These are phyloP conservation scores for Parnassius glacialis DNA, from an alignment of 2,888 invertebrate species.

Conservation along the genomic window DNA sequence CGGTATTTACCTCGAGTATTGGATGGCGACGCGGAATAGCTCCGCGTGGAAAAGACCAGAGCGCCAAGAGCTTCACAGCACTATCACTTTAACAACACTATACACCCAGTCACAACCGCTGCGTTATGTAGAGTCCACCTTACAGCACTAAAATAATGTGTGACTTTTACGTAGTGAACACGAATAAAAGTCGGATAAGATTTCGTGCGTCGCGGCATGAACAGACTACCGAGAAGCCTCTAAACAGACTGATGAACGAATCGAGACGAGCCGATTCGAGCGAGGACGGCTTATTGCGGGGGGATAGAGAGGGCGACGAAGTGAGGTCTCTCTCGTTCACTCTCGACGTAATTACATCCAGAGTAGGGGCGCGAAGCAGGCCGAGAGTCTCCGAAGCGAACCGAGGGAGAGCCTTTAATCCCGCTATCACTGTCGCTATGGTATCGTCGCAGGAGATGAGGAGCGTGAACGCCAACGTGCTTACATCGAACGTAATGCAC, in stretches of 20 bases:
- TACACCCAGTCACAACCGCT: constrained; percentile 49
- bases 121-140: constrained; percentile 44
- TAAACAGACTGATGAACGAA: constrained; percentile 54
- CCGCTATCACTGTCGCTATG: constrained; percentile 52
- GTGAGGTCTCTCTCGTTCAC: constrained; percentile 46
- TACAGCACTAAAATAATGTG: constrained; percentile 41
- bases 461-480: constrained; percentile 34
- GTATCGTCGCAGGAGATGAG: constrained; percentile 43
- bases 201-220: constrained; percentile 42
- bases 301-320: constrained; percentile 46
- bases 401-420: constrained; percentile 59
- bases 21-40: constrained; percentile 63
- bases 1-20: constrained; percentile 72
- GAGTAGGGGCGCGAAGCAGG: constrained; percentile 53
- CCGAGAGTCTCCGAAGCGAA: constrained; percentile 53
- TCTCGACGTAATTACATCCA: constrained; percentile 56
- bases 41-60: constrained; percentile 56
- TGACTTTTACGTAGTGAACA: constrained; percentile 54
- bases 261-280: constrained; percentile 1
- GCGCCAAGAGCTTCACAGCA: constrained; percentile 65
- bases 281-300: constrained; percentile 35
- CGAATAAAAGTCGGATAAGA: constrained; percentile 68
- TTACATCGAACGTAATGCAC: constrained; percentile 28
- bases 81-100: constrained; percentile 63
- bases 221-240: constrained; percentile 46